Percentiles rank a stretch among this genome's conserved stretches.
Evolutionary conservation across 2,113 vertebrate species (phyloP).

Genomic region (Dicrurus megarhynchus): DNA sequence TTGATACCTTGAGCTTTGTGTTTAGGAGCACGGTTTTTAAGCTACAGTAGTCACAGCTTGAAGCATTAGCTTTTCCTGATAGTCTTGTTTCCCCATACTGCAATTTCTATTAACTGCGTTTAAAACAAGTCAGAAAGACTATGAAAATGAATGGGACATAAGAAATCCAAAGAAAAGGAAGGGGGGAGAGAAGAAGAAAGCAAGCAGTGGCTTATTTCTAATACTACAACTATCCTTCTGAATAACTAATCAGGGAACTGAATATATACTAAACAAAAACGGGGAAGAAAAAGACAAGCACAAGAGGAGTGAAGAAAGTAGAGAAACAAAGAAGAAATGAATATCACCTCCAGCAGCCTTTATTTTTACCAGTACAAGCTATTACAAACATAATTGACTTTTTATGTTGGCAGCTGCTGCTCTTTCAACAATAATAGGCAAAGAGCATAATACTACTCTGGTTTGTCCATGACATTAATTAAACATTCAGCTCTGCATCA

Average conservation of each 20-base stretch:
- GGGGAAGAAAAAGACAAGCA: background rate
- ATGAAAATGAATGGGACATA: background rate
- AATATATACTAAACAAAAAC: background rate
- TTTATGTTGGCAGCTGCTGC: conserved; percentile 25
- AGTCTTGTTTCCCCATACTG: background rate
- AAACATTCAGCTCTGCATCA: conserved; percentile 16
- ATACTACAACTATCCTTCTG: background rate
- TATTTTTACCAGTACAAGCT: conserved; percentile 1
- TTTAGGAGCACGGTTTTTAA: background rate
- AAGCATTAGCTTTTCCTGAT: background rate
- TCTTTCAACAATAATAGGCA: conserved; percentile 21
- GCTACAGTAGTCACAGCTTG: background rate
- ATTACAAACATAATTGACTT: conserved; percentile 24
- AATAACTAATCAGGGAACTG: background rate
- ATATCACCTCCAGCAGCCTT: background rate
- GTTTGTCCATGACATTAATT: conserved; percentile 38
- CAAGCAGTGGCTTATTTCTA: background rate
- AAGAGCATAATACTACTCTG: background rate
- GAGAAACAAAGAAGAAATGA: background rate
- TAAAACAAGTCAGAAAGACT: background rate
- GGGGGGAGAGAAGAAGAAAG: background rate
- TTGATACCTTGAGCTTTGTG: background rate
- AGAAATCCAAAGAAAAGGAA: background rate
- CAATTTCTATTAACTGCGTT: background rate
- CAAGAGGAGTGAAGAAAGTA: background rate